Evolutionary conservation across 2,888 invertebrate species (phyloP).

Genomic region (Dryobotodes eremita): DNA sequence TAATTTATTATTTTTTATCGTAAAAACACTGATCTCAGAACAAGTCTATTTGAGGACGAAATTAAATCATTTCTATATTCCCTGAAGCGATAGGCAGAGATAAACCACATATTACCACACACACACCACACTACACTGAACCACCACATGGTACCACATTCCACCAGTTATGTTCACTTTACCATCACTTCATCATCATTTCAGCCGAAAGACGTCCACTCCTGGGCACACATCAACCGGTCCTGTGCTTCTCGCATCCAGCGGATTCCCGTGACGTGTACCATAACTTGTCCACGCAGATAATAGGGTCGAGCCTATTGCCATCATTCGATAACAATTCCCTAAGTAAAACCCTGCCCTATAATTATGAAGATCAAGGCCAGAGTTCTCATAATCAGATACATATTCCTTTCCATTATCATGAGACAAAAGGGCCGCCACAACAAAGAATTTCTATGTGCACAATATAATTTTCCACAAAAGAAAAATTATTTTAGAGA

Average conservation of each 20-base stretch:
- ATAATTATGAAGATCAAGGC: slow-evolving; percentile 11
- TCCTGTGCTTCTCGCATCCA: neutral
- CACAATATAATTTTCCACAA: slow-evolving; percentile 40
- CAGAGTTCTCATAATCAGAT: slow-evolving; percentile 14
- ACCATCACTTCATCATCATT: neutral
- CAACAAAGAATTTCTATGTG: slow-evolving; percentile 25
- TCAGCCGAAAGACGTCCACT: neutral
- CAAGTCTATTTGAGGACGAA: neutral
- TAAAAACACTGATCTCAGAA: neutral
- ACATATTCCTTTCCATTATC: slow-evolving; percentile 30
- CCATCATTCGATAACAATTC: neutral
- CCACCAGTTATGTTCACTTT: neutral
- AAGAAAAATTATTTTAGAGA: slow-evolving; percentile 49
- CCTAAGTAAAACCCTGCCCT: neutral
- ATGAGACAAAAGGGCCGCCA: slow-evolving; percentile 21
- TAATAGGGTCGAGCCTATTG: neutral
- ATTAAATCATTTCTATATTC: neutral
- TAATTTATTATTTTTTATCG: too few relatives aligned
- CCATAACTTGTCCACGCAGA: neutral
- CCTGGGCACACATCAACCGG: neutral
- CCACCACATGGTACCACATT: neutral
- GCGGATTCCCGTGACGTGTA: neutral
- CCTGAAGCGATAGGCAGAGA: neutral
- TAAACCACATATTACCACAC: neutral
- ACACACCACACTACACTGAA: neutral